Evolutionary conservation across 1,140 invertebrate genomes (phyloP), one percentile per base, ranked within the genome.

Genomic region (Sarcophaga peregrina): DNA sequence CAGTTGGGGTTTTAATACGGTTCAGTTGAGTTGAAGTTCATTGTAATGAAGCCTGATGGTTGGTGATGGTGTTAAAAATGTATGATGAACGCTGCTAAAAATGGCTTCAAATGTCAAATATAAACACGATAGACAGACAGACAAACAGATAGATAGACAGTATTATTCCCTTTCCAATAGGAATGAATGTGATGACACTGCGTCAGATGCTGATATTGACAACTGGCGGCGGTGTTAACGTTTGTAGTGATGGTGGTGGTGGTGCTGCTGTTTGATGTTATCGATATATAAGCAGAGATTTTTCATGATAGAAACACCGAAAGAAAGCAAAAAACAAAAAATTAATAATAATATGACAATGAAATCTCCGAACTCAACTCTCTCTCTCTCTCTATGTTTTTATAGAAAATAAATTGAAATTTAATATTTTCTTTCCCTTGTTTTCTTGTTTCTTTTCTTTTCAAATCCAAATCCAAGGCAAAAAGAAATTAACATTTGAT

Each of bases 31-130:
- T 37, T 37, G 4, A 37, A 37, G 25, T 37, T 37, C 62, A 72
- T 20, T 25, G 62, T 8, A n/a, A 20, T 72, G 25, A 20, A 72
- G 62, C 10, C n/a, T 0, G 62, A 9, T 20, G 8, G 62, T 17
- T 72, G 62, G 20, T 78, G 75, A 78, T 50, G 25, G 74, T 47
- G 46, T 58, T 37, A 58, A 58, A 58, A 58, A 58, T n/a, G 54
- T 58, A 58, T n/a, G 46, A 76, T 76, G 75, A 52, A 37, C 25
- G 25, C 25, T 37, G 25, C 25, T 37, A 37, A 37, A 10, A 78
- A 52, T 50, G 48, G 75, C 25, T 78, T 78, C 47, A 78, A 78
- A 78, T 78, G 75, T 78, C 75, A 78, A 20, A 68, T 68, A 68
- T 68, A 25, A 37, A 37, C 4, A 37, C 25, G 25, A 37, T 4